These are phyloP conservation scores for Caenorhabditis elegans DNA, from an alignment of 1,140 invertebrate genomes.

Conservation along the genomic window WBcel235 BX284606.5:15672501-15673000, in stretches of 20 bases:
- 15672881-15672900: slow-evolving; percentile 26
- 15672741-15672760: not conserved
- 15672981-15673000: no score
- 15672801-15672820: not conserved
- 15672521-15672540: not conserved
- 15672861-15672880: slow-evolving; percentile 19
- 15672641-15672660: not conserved
- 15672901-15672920: not conserved
- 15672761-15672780: slow-evolving; percentile 9
- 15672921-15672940: slow-evolving; percentile 25
- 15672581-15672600: no score
- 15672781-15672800: not conserved
- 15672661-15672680: not conserved
- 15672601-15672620: no score
- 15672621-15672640: not conserved
- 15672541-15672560: not conserved
- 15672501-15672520: not conserved
- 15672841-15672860: not conserved
- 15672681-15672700: not conserved
- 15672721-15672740: not conserved
- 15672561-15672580: not conserved
- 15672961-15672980: no score
- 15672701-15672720: not conserved
- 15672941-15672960: no score
- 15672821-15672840: not conserved